phyloP scores from a whole-genome alignment of 2,888 invertebrate species.

The Lagria hirta region DNA sequence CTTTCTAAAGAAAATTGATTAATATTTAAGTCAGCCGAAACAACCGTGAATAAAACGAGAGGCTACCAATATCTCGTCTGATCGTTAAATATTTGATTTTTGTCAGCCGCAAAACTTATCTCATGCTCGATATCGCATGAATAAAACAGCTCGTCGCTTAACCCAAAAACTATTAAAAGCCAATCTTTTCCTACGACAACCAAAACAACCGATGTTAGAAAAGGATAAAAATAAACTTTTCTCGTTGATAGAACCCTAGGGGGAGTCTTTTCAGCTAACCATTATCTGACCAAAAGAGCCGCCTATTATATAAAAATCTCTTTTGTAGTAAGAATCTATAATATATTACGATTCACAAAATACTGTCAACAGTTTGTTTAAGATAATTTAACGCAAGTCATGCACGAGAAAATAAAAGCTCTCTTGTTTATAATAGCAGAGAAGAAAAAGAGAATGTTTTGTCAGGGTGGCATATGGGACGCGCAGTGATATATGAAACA shows the following conservation, averaged over 20 bases:
- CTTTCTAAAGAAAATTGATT: too few relatives aligned
- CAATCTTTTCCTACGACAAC: too few relatives aligned
- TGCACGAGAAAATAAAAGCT: conserved; percentile 21
- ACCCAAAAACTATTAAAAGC: too few relatives aligned
- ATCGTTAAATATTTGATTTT: too few relatives aligned
- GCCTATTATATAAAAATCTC: conserved; percentile 19
- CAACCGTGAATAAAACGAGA: too few relatives aligned
- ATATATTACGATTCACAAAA: conserved; percentile 8
- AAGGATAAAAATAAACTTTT: conserved; percentile 22
- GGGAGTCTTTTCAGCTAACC: conserved; percentile 19
- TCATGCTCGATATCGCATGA: too few relatives aligned
- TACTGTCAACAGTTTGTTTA: conserved; percentile 8
- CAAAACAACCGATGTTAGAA: too few relatives aligned
- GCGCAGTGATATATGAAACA: conserved; percentile 32
- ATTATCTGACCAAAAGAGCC: conserved; percentile 25
- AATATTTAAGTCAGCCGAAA: too few relatives aligned
- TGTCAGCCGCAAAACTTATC: too few relatives aligned
- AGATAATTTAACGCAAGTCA: conserved; percentile 27
- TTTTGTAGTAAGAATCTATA: conserved; percentile 5
- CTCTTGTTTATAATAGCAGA: conserved; percentile 11
- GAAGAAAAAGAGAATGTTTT: conserved; percentile 10
- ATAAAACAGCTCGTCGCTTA: too few relatives aligned
- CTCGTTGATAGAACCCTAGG: conserved; percentile 24
- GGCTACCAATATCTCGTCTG: too few relatives aligned
- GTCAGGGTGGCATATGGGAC: conserved; percentile 26